Conservation (phyloP, 2,113 vertebrate species). For the Eonycteris spelaea region DNA sequence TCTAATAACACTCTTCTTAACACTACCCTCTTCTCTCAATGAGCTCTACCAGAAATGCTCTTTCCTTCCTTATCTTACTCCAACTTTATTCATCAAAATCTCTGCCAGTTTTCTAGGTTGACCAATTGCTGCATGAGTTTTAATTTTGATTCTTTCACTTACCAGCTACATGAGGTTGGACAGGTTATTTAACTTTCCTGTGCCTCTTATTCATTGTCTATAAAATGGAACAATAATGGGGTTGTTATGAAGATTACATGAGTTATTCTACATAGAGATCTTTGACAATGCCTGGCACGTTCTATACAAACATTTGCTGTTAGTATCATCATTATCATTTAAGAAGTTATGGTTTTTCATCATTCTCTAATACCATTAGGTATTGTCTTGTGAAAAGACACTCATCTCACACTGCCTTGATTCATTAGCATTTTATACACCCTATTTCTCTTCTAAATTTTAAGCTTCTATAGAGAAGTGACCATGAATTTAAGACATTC, state of each 20-base stretch:
- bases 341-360: background rate
- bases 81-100: background rate
- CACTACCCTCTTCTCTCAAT: background rate
- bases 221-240: background rate
- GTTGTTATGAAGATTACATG: background rate
- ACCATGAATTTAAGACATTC: background rate
- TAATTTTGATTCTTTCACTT: background rate
- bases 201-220: background rate
- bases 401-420: background rate
- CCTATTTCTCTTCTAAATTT: background rate
- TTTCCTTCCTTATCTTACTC: background rate
- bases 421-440: background rate
- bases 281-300: background rate
- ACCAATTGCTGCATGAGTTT: background rate
- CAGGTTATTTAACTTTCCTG: background rate
- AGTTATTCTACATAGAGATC: background rate
- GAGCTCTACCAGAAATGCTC: background rate
- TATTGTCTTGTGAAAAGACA: background rate
- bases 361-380: background rate
- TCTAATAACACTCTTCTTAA: background rate
- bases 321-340: background rate
- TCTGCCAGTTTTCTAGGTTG: background rate
- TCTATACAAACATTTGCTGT: background rate
- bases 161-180: background rate
- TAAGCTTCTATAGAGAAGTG: background rate